These are phyloP conservation scores for Pomacea maculata DNA, from an alignment of 1,140 invertebrate species.

Conservation along the genomic window DNA sequence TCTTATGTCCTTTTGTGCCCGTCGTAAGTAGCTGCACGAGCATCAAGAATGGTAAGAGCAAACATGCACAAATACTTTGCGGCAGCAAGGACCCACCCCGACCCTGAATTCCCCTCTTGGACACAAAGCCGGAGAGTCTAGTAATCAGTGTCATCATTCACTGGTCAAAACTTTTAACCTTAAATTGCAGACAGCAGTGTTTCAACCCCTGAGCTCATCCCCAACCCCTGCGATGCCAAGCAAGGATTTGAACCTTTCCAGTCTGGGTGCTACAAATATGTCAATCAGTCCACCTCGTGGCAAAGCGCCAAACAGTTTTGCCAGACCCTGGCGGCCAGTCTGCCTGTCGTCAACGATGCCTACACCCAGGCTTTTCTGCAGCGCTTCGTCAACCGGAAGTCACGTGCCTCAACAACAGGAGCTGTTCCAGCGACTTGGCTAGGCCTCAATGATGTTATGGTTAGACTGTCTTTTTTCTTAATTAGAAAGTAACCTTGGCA, in stretches of 20 bases:
- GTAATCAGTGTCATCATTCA: too few relatives aligned
- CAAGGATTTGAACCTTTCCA: slow-evolving; percentile 9
- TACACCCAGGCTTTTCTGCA: slow-evolving; percentile 16
- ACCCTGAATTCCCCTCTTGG: too few relatives aligned
- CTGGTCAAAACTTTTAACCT: too few relatives aligned
- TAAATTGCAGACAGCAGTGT: too few relatives aligned
- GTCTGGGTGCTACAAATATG: slow-evolving; percentile 14
- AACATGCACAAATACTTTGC: too few relatives aligned
- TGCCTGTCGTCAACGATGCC: neutral
- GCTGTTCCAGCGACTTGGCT: slow-evolving; percentile 1
- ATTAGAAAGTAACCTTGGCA: too few relatives aligned
- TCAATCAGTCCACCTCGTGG: neutral
- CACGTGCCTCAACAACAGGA: neutral
- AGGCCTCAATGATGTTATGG: slow-evolving; percentile 4
- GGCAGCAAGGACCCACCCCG: too few relatives aligned
- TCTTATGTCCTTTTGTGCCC: too few relatives aligned
- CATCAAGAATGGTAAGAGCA: too few relatives aligned
- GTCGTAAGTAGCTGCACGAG: too few relatives aligned
- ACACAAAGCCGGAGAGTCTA: too few relatives aligned
- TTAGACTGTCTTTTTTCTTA: neutral
- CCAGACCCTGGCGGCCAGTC: neutral
- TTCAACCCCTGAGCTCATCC: slow-evolving; percentile 1
- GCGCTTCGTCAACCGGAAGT: neutral
- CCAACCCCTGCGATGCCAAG: slow-evolving; percentile 13
- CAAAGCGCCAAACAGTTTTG: neutral